Evolutionary conservation across 1,140 invertebrate genomes (phyloP).

Genomic region (Zaprionus lachaisei): DNA sequence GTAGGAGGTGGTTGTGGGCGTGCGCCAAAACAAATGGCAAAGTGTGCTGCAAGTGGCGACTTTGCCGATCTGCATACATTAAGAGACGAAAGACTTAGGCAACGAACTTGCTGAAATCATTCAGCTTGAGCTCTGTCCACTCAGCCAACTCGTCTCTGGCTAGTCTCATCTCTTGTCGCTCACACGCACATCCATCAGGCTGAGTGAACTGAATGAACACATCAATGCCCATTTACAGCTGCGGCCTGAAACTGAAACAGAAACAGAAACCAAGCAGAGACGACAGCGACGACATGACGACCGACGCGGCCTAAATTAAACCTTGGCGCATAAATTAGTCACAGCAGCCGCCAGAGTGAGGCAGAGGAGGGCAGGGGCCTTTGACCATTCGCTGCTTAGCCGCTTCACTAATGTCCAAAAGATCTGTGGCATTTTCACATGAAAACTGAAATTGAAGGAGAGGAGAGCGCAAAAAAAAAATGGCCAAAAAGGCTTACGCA

Average conservation of each 20-base stretch:
- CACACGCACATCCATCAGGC: slow-evolving; percentile 71
- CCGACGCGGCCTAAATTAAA: slow-evolving; percentile 52
- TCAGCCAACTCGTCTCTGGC: no score
- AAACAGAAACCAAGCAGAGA: not conserved
- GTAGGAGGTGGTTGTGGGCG: slow-evolving; percentile 32
- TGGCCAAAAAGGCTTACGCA: slow-evolving; percentile 63
- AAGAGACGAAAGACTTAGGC: slow-evolving; percentile 64
- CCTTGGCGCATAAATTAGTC: slow-evolving; percentile 75
- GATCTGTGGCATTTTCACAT: slow-evolving; percentile 73
- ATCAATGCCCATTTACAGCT: slow-evolving; percentile 71
- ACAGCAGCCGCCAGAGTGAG: slow-evolving; percentile 23
- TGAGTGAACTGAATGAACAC: slow-evolving; percentile 75
- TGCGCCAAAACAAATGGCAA: slow-evolving; percentile 59
- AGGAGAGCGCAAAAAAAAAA: slow-evolving; percentile 25
- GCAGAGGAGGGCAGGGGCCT: not conserved
- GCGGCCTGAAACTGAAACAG: slow-evolving; percentile 43
- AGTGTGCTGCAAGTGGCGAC: slow-evolving; percentile 76
- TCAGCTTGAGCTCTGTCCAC: no score
- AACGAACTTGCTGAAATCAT: slow-evolving; percentile 52
- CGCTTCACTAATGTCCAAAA: slow-evolving; percentile 33
- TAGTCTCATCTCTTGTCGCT: slow-evolving; percentile 8
- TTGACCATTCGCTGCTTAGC: not conserved
- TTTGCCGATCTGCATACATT: slow-evolving; percentile 52
- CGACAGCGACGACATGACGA: slow-evolving; percentile 20
- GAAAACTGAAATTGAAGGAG: slow-evolving; percentile 24